Percentiles rank a stretch among this genome's conserved stretches.
phyloP scores from a whole-genome alignment of 2,113 vertebrate species.

The Oryctolagus cuniculus region mOryCun1.1 NC_091432.1:188705501-188706000 shows the following conservation, averaged over 20 bases:
- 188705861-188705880: conserved; percentile 36
- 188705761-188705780: conserved; percentile 48
- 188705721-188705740: conserved; percentile 54
- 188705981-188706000: neutral
- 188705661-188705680: conserved; percentile 32
- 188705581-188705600: neutral
- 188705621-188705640: neutral
- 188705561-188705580: neutral
- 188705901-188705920: neutral
- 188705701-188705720: neutral
- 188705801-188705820: conserved; percentile 10
- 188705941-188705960: neutral
- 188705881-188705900: neutral
- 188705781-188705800: conserved; percentile 24
- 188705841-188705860: neutral
- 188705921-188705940: conserved; percentile 47
- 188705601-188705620: neutral
- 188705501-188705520: neutral
- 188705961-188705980: neutral
- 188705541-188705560: neutral
- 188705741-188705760: conserved; percentile 17
- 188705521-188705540: neutral
- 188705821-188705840: neutral
- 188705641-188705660: conserved; percentile 6
- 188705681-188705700: conserved; percentile 45